A percentile compares a stretch with the other conserved stretches of the same genome.
These are phyloP conservation scores for Isotomurus palustris DNA, from an alignment of 2,888 invertebrate species.

Conservation along the genomic window DNA sequence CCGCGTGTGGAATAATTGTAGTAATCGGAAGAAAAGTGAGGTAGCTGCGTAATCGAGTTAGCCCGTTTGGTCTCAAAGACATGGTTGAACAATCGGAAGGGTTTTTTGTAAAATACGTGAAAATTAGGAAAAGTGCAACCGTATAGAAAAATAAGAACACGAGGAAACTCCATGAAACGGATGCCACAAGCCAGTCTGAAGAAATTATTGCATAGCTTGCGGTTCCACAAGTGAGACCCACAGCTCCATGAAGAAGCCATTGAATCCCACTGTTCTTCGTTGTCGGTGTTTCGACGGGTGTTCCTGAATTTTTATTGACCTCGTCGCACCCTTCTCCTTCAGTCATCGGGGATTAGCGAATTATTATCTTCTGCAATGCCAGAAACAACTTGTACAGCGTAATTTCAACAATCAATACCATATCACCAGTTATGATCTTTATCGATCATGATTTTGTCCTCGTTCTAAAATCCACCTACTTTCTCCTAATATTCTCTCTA, in stretches of 20 bases:
- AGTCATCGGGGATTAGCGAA: not conserved
- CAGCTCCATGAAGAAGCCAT: constrained; percentile 22
- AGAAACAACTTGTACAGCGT: not conserved
- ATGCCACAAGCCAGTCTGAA: not conserved
- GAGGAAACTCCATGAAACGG: constrained; percentile 14
- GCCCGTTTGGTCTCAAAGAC: constrained; percentile 14
- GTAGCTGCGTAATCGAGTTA: constrained; percentile 36
- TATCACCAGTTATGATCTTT: too few species aligned
- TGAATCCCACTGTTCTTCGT: not conserved
- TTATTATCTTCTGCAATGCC: not conserved
- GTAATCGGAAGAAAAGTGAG: constrained; percentile 43
- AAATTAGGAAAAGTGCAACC: constrained; percentile 7
- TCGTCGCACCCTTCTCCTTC: not conserved
- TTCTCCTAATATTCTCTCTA: too few species aligned
- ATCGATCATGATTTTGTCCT: too few species aligned
- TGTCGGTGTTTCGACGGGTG: too few species aligned
- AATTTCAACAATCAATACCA: too few species aligned
- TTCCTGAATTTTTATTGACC: too few species aligned
- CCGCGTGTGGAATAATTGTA: constrained; percentile 32
- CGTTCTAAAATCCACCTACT: too few species aligned
- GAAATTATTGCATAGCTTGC: constrained; percentile 4
- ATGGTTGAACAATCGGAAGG: not conserved
- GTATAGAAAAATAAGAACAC: constrained; percentile 17
- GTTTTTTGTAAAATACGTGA: not conserved
- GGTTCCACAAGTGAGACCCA: constrained; percentile 20